phyloP scores from a whole-genome alignment of 1,140 invertebrate species.

The Eubasilissa regina region DNA sequence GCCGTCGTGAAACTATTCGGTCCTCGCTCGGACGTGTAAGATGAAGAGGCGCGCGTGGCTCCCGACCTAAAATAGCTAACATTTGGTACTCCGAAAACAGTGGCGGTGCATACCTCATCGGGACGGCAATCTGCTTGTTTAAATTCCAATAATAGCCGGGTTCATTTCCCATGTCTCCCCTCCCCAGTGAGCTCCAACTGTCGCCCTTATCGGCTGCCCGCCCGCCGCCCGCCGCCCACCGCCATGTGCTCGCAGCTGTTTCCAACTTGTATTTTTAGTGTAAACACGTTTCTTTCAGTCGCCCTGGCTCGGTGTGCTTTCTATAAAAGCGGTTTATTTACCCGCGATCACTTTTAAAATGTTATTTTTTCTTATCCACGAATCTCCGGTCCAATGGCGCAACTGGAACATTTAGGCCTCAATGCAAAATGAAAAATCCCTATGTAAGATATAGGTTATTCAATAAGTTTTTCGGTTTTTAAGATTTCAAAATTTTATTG shows the following conservation, averaged over 20 bases:
- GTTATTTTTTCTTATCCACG: conserved; percentile 10
- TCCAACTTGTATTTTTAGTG: conserved; percentile 32
- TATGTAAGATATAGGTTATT: too few species aligned
- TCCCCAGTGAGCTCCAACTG: conserved; percentile 18
- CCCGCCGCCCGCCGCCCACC: background rate
- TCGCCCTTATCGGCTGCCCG: conserved; percentile 27
- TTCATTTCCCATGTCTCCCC: background rate
- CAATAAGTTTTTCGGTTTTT: too few species aligned
- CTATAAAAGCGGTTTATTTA: conserved; percentile 19
- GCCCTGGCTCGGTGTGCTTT: conserved; percentile 6
- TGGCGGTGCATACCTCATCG: background rate
- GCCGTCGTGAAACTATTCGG: too few species aligned
- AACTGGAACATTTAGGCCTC: too few species aligned
- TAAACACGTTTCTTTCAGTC: conserved; percentile 25
- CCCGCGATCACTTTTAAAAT: conserved; percentile 17
- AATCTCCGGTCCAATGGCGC: background rate
- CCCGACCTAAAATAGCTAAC: background rate
- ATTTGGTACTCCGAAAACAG: background rate
- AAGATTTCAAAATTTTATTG: too few species aligned
- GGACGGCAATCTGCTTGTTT: conserved; percentile 6
- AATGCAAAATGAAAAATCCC: too few species aligned
- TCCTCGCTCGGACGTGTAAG: too few species aligned
- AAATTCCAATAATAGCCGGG: conserved; percentile 11
- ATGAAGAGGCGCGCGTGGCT: too few species aligned
- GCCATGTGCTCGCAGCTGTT: conserved; percentile 48